Base-by-base conservation (phyloP, 2,797 vertebrate species). In the Molossus alvarezi region DNA sequence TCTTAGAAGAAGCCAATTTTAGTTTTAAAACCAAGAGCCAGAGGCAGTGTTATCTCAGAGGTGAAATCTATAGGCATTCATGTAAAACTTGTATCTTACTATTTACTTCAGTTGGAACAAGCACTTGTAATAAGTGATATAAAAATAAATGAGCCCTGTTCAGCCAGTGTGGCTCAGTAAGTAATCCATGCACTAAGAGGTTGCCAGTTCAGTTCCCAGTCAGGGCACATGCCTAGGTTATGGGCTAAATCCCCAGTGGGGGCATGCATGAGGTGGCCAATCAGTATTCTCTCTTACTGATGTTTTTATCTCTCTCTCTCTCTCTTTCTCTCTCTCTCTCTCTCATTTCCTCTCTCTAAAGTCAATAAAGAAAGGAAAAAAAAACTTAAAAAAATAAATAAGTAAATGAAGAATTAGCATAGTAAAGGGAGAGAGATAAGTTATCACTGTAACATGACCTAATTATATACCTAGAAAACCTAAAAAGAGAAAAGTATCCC, bases 21-120 rank as follows among this genome's bases (percentile, higher is more conserved):
- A 64, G 77, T 48, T 83, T 77, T 69, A 71, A 88, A 92, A 77
- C 27, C 72, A 48, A 79, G 10, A 84, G 27, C 77, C 76, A 77
- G 25, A 77, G 37, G 8, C 64, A 41, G 9, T 21, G 14, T 77
- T 71, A 20, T 29, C 55, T 72, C 18, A 25, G 17, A 48, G 37
- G n/a, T 41, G n/a, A 91, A 88, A 45, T 62, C n/a, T 76, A 21
- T 1, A 91, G 76, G 4, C 33, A 57, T 89, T 65, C 41, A 37
- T 48, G 23, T 72, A 55, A 77, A 83, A 67, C 29, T 1, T 80
- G 9, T 73, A 20, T 73, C 41, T 80, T 79, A 51, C 29, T 71
- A 0, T 77, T 83, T 53, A 58, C 45, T 81, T n/a, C 48, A 4
- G 55, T 83, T 77, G 83, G 72, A 71, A 17, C 45, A 84, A 65